phyloP scores from a whole-genome alignment of 2,888 invertebrate species.

The Callyntrura sp. region DNA sequence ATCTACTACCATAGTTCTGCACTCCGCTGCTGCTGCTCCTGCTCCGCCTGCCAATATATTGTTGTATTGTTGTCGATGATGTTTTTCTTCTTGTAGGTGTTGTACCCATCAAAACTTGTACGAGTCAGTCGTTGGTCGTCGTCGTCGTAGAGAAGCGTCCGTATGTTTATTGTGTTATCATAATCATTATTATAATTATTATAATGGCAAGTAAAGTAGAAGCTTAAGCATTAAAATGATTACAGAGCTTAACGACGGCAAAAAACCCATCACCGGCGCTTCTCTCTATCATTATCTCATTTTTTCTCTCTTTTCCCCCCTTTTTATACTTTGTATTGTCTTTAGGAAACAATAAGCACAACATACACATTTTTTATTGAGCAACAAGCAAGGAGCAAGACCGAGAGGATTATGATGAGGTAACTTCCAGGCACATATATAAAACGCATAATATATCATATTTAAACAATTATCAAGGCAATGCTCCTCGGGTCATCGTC shows the following conservation, averaged over 20 bases:
- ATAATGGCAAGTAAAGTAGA: slow-evolving; percentile 63
- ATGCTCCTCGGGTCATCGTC: slow-evolving; percentile 68
- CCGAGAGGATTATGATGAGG: slow-evolving; percentile 25
- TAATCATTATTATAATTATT: slow-evolving; percentile 65
- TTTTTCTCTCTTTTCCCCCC: background rate
- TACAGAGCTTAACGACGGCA: slow-evolving; percentile 52
- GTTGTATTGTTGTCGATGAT: slow-evolving; percentile 30
- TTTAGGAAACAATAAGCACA: slow-evolving; percentile 47
- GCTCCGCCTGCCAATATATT: background rate
- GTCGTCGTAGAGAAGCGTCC: background rate
- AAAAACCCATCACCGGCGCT: slow-evolving; percentile 51
- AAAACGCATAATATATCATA: slow-evolving; percentile 40
- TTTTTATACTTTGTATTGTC: slow-evolving; percentile 24
- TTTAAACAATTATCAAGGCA: slow-evolving; percentile 69
- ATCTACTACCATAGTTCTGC: background rate
- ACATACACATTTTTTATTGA: background rate
- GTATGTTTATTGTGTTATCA: slow-evolving; percentile 70
- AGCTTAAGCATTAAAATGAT: slow-evolving; percentile 65
- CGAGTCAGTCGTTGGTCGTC: background rate
- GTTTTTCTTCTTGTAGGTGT: slow-evolving; percentile 15
- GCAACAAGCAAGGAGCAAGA: too few relatives aligned
- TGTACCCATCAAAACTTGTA: slow-evolving; percentile 29
- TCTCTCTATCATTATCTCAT: slow-evolving; percentile 45
- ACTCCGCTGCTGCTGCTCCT: background rate
- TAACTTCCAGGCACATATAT: slow-evolving; percentile 61